Base-by-base conservation (phyloP, 2,113 vertebrate species). In the Hyaena hyaena region DNA sequence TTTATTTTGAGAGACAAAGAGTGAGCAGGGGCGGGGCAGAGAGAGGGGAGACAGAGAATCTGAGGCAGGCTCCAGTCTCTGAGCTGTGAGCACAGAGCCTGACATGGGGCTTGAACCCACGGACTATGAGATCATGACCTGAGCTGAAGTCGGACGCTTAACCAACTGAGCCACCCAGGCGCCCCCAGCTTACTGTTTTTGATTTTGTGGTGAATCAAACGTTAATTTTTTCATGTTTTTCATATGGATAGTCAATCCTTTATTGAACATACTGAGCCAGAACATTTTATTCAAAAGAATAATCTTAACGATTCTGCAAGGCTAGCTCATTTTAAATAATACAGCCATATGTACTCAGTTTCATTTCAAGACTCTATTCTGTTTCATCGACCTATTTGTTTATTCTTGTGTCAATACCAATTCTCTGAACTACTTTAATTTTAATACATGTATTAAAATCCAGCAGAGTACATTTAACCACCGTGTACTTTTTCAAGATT, bases 251-350 rank as follows among this genome's bases (percentile, higher is more conserved):
- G 1, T 5, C 12, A 68, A 74, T 17, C 1, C 0, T 93, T 66
- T 35, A n/a, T 45, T 95, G 16, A 96, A 95, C 6, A 63, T 50
- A n/a, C 61, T 94, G 19, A 93, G 39, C n/a, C 17, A 90, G n/a
- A 90, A 63, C 10, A 1, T 35, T 76, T 48, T 84, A 45, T 19
- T 90, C 55, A 48, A 74, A 94, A 77, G 19, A 88, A 65, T 24
- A 19, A 50, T 21, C 2, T 26, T 80, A 77, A 19, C 28, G 90
- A 14, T 55, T 81, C 35, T 76, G 19, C 33, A 88, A 80, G 9
- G 16, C 19, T 73, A n/a, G 1, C 9, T 79, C 74, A 11, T 23
- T 97, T 92, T 65, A 76, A 84, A 45, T 45, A 90, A 88, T 61
- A 12, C 53, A 58, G 16, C 1, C 21, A 0, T 90, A 7, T 35